These are phyloP conservation scores for Monarcha castaneiventris DNA, from an alignment of 2,113 vertebrate species.

Conservation along the genomic window DNA sequence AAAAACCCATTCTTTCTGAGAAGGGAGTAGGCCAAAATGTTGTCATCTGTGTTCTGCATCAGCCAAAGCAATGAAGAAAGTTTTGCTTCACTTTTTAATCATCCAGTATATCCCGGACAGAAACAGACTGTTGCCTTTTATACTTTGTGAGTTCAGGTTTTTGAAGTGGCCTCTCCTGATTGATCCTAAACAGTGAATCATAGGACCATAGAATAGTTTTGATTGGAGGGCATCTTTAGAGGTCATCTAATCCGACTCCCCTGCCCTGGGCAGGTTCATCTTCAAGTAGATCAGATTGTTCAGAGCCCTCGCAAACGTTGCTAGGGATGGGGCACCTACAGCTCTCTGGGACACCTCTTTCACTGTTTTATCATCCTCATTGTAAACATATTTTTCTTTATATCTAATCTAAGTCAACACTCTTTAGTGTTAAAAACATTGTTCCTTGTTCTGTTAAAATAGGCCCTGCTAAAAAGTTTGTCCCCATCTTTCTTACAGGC, in stretches of 20 bases:
- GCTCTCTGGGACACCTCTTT: background rate
- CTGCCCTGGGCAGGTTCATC: background rate
- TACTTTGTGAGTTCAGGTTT: background rate
- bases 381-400: background rate
- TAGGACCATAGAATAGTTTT: background rate
- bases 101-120: background rate
- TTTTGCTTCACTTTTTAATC: background rate
- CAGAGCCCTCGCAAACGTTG: accelerated
- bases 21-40: background rate
- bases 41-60: background rate
- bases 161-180: background rate
- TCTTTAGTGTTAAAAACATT: background rate
- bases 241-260: background rate
- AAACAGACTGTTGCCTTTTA: background rate
- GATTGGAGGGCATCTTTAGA: background rate
- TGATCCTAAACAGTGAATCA: background rate
- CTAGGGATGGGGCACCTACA: background rate
- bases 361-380: background rate
- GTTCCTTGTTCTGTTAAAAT: background rate
- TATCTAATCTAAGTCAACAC: background rate
- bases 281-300: background rate
- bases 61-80: background rate
- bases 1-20: background rate
- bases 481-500: background rate
- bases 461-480: background rate